These are phyloP conservation scores for Cardiocondyla obscurior DNA, from an alignment of 1,140 invertebrate species.

Conservation along the genomic window DNA sequence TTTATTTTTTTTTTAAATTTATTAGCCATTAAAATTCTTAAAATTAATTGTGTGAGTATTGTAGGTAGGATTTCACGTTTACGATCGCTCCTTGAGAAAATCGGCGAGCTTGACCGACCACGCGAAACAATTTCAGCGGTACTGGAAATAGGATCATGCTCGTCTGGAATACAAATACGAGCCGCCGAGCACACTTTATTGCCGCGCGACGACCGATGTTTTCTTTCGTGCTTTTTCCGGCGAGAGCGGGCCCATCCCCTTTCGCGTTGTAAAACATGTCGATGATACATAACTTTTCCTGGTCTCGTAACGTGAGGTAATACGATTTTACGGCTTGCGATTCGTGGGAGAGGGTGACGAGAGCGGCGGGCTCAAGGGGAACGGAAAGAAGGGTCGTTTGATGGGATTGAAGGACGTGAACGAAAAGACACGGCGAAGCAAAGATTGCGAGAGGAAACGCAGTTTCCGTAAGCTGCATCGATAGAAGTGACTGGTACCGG, in stretches of 20 bases:
- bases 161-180: constrained; percentile 45
- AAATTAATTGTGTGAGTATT: neutral
- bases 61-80: neutral
- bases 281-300: constrained; percentile 42
- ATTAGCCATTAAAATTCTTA: neutral
- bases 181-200: constrained; percentile 30
- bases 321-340: constrained; percentile 37
- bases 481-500: neutral
- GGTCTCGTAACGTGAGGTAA: constrained; percentile 6
- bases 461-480: neutral
- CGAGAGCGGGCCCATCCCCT: constrained; percentile 1
- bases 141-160: constrained; percentile 14
- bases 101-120: neutral
- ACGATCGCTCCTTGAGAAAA: neutral
- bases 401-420: neutral
- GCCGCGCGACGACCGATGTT: constrained; percentile 32
- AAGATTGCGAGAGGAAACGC: neutral
- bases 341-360: neutral
- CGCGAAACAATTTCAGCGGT: constrained; percentile 28
- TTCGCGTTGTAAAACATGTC: constrained; percentile 42
- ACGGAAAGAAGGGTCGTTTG: neutral
- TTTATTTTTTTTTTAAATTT: neutral
- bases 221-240: neutral
- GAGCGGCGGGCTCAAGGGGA: neutral
- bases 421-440: neutral